Evolutionary conservation across 30 jellyfish, hydroid and myxozoan species (phyloP), one percentile per base, ranked within the genome.

Genomic region (Turritopsis rubra): DNA sequence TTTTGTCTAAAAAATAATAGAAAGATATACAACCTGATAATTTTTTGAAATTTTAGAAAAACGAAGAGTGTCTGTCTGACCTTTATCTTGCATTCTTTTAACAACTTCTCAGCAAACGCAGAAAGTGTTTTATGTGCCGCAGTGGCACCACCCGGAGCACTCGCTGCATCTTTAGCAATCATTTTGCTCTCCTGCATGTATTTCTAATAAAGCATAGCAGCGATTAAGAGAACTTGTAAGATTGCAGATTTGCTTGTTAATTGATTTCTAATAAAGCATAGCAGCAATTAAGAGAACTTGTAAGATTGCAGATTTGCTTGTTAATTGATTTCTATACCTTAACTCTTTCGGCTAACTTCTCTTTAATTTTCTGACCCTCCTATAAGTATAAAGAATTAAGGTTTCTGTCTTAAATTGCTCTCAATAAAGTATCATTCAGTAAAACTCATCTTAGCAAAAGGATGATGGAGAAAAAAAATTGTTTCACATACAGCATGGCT

Each of bases 71-170:
- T n/a, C 60, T 17, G 21, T 9, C 73, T 68, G 1, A 92, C 98
- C 94, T 94, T 94, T 88, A 94, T 88, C 72, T 94, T 94, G 88
- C 99, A 94, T 86, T 94, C 99, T 80, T 89, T 94, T 20, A 94
- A 84, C 75, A 94, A 84, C 28, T 96, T 88, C 65, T 94, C 97
- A 31, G 99, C 99, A 83, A 87, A 88, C 1, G 96, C 99, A 21
- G 90, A 72, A 79, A 87, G 75, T 26, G 99, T 84, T 41, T 86
- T 91, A 26, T 94, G 99, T 29, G 90, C 60, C 9, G 60, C 60
- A 41, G 60, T 41, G 60, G 9, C 86, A 54, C 88, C 99, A 18
- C 95, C 96, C 1, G 97, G 71, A 28, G 74, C 60, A 17, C 86
- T 19, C 20, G 97, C 89, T 23, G 75, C 84, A 30, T 88, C 97